Evolutionary conservation across 2,888 invertebrate genomes (phyloP).

Genomic region (Lumbricus terrestris): DNA sequence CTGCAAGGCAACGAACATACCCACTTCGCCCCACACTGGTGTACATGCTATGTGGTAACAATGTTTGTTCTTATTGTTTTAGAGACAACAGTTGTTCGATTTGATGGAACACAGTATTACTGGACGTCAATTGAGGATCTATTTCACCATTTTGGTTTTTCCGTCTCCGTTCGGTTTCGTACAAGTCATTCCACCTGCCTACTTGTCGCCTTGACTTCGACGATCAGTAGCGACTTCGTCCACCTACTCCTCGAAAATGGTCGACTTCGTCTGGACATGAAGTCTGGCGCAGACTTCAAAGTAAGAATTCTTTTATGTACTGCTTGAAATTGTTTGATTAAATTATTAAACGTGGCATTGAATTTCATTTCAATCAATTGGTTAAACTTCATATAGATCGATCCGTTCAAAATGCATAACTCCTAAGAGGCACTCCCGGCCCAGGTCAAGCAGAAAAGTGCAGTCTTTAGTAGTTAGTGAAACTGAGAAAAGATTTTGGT

Average conservation of each 20-base stretch:
- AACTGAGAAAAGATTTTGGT: no score
- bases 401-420: no score
- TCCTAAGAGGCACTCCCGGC: no score
- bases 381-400: no score
- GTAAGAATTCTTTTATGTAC: background rate
- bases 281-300: constrained; percentile 10
- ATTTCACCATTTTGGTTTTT: background rate
- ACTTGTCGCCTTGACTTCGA: background rate
- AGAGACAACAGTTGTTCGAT: background rate
- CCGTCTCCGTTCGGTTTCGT: background rate
- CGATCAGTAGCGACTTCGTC: background rate
- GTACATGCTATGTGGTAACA: background rate
- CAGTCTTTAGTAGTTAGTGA: no score
- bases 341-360: background rate
- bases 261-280: constrained; percentile 7
- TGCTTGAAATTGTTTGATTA: background rate
- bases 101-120: background rate
- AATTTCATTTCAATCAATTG: no score
- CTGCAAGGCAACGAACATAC: no score
- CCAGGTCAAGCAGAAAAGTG: no score
- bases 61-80: background rate
- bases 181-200: background rate
- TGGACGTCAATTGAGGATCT: background rate
- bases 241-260: background rate
- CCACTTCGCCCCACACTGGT: no score